Evolutionary conservation across 2,888 invertebrate species (phyloP), one percentile per base, ranked within the genome.

Genomic region (Pandemis corylana): DNA sequence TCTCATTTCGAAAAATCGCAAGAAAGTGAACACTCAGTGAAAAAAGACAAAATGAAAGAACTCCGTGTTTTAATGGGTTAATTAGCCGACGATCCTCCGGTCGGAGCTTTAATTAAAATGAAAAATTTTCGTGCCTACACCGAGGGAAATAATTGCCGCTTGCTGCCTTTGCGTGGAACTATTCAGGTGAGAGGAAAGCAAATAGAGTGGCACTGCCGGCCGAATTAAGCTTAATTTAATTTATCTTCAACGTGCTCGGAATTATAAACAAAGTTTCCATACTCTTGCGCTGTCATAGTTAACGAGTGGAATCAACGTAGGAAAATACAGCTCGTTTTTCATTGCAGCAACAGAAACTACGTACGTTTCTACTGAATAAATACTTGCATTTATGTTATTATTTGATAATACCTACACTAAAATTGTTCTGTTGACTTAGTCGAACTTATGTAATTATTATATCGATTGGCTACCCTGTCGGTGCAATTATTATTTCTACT

Each of bases 21-120:
- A 92, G 90, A 92, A 91, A 91, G 89, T 89, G 90, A 91, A 90
- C 89, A 89, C 80, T 87, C 81, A 79, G 81, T 82, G 85, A 87
- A 90, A 85, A 92, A 91, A 91, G 88, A 90, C 87, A 88, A 87
- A 92, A 94, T 88, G 88, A 89, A 90, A 89, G 87, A 83, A 93
- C 88, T 89, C 92, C 89, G 90, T 90, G 89, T 93, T 94, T 92
- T 94, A 94, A 94, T 94, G 93, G 93, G 93, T 93, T 93, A 94
- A 94, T 94, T 94, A 94, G 94, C 90, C 88, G 86, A 85, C 91
- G 92, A 94, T 93, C 90, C 93, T 85, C 88, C 89, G 88, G 90
- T 89, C 82, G 88, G 88, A 82, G 89, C 88, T 93, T 93, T 94
- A 94, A 94, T 94, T 93, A 94, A 94, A 94, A 93, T 92, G 92